Evolutionary conservation across 1,140 invertebrate genomes (phyloP), one percentile per base, ranked within the genome.

Genomic region (Aphelenchoides besseyi): DNA sequence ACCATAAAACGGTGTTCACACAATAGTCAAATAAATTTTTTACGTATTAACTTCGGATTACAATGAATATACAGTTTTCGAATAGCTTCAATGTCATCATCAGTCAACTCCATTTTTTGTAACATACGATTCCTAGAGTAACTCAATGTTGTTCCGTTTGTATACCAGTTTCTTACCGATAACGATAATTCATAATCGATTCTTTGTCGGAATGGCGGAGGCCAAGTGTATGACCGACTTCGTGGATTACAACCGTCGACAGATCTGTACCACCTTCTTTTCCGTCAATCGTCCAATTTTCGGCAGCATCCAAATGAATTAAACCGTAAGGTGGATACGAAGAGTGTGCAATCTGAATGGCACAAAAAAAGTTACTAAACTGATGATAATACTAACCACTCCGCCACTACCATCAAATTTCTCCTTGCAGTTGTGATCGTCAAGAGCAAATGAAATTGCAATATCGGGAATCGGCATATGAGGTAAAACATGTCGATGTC

Each of bases 381-480:
- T 5, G 5, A 8, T 41, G 5, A 41, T 8, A 41, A 41, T 5
- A 41, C n/a, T 41, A 59, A 74, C 68, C 33, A 73, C 26, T 9
- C 71, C 71, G 18, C 71, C 71, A 30, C 18, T 41, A 12, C 71
- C 71, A 62, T 73, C 71, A 30, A 73, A 73, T 23, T n/a, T 37
- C 36, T 73, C 71, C 12, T 16, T 32, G 29, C 64, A 71, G n/a
- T 53, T 53, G 28, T 73, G 71, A 8, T n/a, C 35, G 32, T 28
- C 53, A 29, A 33, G 12, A n/a, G 71, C 71, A 54, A 73, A 73
- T 35, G 64, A 73, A 71, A 73, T 73, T 28, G 61, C 68, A 72
- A 73, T 73, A 37, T 73, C 36, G 9, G 71, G 63, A 23, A n/a
- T 1, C 30, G 16, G 59, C 33, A n/a, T 23, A 23, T 59, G 55